Base-by-base conservation (phyloP, 2,888 invertebrate species). In the Phengaris arion region DNA sequence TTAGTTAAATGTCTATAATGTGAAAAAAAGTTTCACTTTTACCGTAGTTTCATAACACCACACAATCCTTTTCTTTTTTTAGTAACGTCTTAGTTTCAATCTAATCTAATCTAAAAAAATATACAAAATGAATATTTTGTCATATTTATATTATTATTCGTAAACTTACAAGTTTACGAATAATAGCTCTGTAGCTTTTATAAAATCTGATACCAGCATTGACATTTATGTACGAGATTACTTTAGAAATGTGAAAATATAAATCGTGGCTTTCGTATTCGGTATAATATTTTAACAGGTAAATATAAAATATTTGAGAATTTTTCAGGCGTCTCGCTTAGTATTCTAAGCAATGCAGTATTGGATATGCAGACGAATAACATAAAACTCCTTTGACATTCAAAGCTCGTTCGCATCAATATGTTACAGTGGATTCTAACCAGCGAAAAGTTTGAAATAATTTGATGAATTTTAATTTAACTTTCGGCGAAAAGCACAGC, bases 291-390 rank as follows among this genome's bases (percentile, higher is more conserved):
- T 70, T 48, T 64, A 64, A 64, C 64, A 70, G 48, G 70, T 70
- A 70, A 69, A 48, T 70, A 51, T 51, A 52, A 72, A 72, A 72
- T 72, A 7, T 72, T 72, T 52, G 51, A 22, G 15, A 64, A 9
- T 3, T 52, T 70, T 51, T 6, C 52, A 15, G 70, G 22, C 51
- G 52, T 69, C 69, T 48, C 72, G 52, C 35, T 72, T 72, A 72
- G 72, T 72, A 72, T 72, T 52, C 72, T 51, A 70, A 51, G 70
- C 70, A 51, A 52, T 51, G 70, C 70, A 51, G 51, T 70, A 70
- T 70, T 51, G 70, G 72, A 72, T 70, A 70, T 72, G 72, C 72
- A 54, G 51, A 72, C 46, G 69, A 69, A 72, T 72, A 72, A 72
- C 72, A 72, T 22, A 72, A 35, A 72, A 72, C 72, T 72, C 22